Evolutionary conservation across 1,140 invertebrate species (phyloP).

Genomic region (Megalopta genalis): DNA sequence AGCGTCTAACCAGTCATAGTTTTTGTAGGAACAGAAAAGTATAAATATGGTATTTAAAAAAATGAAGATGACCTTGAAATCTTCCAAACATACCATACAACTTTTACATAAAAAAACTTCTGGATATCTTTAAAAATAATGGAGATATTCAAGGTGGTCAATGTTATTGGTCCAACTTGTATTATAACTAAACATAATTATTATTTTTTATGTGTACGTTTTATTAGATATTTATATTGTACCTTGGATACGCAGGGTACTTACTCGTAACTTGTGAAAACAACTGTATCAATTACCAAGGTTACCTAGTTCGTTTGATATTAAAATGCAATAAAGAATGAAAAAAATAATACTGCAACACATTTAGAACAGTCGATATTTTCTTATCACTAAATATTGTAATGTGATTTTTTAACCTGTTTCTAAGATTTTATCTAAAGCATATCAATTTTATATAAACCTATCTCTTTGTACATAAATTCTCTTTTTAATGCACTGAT

Average conservation of each 20-base stretch:
- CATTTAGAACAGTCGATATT: conserved; percentile 13
- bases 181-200: conserved; percentile 3
- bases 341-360: conserved; percentile 5
- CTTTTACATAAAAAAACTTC: no score
- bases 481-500: neutral
- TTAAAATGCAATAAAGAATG: conserved; percentile 2
- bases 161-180: neutral
- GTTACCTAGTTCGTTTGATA: neutral
- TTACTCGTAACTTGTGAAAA: conserved; percentile 6
- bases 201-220: neutral
- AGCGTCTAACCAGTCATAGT: no score
- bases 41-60: no score
- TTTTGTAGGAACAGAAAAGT: no score
- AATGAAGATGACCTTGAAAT: no score
- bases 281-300: conserved; percentile 9
- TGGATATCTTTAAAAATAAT: no score
- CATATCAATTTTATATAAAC: conserved; percentile 8
- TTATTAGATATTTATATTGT: neutral
- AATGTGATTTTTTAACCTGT: neutral
- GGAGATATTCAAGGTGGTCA: no score
- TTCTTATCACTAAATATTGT: conserved; percentile 2
- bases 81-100: no score
- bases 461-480: conserved; percentile 2
- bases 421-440: conserved; percentile 10
- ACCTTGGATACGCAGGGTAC: conserved; percentile 20